Evolutionary conservation across 2,113 vertebrate genomes (phyloP), one percentile per base, ranked within the genome.

Genomic region (Pavo muticus): DNA sequence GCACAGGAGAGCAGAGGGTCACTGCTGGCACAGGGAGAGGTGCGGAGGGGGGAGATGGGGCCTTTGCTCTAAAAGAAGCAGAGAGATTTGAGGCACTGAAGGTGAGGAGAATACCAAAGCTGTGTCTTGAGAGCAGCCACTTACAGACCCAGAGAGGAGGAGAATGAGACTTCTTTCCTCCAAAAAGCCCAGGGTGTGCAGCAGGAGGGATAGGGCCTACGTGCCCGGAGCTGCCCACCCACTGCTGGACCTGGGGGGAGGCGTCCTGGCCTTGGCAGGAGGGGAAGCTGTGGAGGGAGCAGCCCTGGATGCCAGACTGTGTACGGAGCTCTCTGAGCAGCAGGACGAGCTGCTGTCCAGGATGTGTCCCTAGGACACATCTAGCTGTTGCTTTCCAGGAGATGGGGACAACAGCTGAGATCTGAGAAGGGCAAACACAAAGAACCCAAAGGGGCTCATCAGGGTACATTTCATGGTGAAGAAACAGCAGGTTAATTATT

Each of bases 171-270:
- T 70, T 60, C 42, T 64, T 74, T 52, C 63, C 64, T 52, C n/a
- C 39, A 54, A 47, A 70, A 47, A 60, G 25, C 70, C 20, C 0
- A 0, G 15, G 44, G 9, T 40, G 57, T 44, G 35, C 45, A 29
- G 23, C 48, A 54, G 57, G n/a, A 65, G 15, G 11, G 45, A 61
- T 76, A 65, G 86, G 44, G 81, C n/a, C 29, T 20, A 50, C 1
- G 0, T 18, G 21, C 54, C 39, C 44, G 21, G 70, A 64, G 35
- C 19, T 2, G 20, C 29, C 27, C 27, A 30, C 17, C 18, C 1
- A 0, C 73, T 79, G 61, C 79, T 1, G 0, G 44, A 14, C 30
- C 1, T 44, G 56, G 32, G 1, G 0, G 54, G 67, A 63, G 19
- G 19, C 37, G 57, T 45, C 29, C 29, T 32, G 69, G 16, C 54